Evolutionary conservation across 2,797 vertebrate species (phyloP), one percentile per base, ranked within the genome.

Genomic region (Parambassis ranga): DNA sequence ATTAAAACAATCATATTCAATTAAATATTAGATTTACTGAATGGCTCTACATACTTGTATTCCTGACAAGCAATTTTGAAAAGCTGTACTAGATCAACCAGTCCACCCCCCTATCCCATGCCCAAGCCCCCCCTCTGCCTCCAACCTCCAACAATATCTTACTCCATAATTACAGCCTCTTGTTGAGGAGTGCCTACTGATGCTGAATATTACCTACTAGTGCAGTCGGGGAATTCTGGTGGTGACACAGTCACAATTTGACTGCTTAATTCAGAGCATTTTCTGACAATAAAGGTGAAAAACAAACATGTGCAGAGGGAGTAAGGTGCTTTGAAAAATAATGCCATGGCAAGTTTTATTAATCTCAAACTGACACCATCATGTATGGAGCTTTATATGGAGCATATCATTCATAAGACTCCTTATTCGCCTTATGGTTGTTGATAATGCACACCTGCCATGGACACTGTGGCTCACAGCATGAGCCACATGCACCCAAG

Each of bases 1-100:
- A 92, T 92, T 92, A 92, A 92, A 92, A 93, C 89, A 92, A 92
- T 92, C 87, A 81, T 63, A 86, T 91, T 91, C 87, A 92, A 93
- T 93, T 91, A 90, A 88, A 87, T 85, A 86, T 89, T 71, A 84
- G 74, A 90, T 90, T 86, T 87, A 77, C 53, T 77, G 59, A 85
- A 84, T 83, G 52, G 77, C 75, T 82, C 65, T 4, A 26, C 56
- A 39, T 56, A 79, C 69, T 82, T 30, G 16, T 70, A 57, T 59
- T 81, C 39, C 66, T 70, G 81, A 82, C 66, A 57, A 86, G 81
- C 74, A 76, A 63, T 81, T 84, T 77, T 51, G 32, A 80, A 79
- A 82, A 5, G 16, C 59, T 23, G 57, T 39, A 53, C 38, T 75
- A 79, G 53, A 62, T 43, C 58, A 55, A 63, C 56, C 83, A 77